Evolutionary conservation across 2,797 vertebrate genomes (phyloP).

Genomic region (Amphiprion clarkii): DNA sequence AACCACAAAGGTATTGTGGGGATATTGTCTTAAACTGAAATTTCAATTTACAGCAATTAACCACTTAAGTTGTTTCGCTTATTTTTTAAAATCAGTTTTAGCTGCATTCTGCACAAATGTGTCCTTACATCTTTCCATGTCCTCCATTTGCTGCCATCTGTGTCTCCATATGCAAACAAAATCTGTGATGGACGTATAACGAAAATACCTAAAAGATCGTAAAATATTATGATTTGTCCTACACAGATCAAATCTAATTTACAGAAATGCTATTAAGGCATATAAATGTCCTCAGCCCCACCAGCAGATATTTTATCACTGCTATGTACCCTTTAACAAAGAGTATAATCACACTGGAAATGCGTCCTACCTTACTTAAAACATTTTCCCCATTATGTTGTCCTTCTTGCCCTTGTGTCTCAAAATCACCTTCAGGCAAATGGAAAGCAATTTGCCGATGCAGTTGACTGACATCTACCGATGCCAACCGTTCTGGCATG

Average conservation of each 20-base stretch:
- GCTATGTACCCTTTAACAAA: slow-evolving; percentile 19
- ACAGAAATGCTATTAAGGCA: neutral
- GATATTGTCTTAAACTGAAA: too few species aligned
- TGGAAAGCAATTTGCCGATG: slow-evolving; percentile 52
- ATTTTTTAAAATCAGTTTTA: too few species aligned
- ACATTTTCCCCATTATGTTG: slow-evolving; percentile 18
- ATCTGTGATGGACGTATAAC: too few species aligned
- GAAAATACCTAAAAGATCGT: too few species aligned
- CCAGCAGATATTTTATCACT: neutral
- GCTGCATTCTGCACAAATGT: too few species aligned
- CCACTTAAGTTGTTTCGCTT: too few species aligned
- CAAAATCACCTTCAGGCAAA: slow-evolving; percentile 58
- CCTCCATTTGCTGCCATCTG: too few species aligned
- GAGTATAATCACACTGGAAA: slow-evolving; percentile 34
- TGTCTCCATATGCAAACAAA: too few species aligned
- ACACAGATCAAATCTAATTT: slow-evolving; percentile 15
- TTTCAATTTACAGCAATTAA: too few species aligned
- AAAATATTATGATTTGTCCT: neutral
- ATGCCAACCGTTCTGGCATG: slow-evolving; percentile 7
- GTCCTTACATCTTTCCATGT: too few species aligned
- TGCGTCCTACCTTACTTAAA: slow-evolving; percentile 25
- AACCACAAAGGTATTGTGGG: too few species aligned
- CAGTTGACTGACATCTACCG: slow-evolving; percentile 53
- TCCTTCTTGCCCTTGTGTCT: slow-evolving; percentile 58
- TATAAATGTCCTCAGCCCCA: neutral